Evolutionary conservation across 2,888 invertebrate species (phyloP), one percentile per base, ranked within the genome.

Genomic region (Trachelus iudaicus): DNA sequence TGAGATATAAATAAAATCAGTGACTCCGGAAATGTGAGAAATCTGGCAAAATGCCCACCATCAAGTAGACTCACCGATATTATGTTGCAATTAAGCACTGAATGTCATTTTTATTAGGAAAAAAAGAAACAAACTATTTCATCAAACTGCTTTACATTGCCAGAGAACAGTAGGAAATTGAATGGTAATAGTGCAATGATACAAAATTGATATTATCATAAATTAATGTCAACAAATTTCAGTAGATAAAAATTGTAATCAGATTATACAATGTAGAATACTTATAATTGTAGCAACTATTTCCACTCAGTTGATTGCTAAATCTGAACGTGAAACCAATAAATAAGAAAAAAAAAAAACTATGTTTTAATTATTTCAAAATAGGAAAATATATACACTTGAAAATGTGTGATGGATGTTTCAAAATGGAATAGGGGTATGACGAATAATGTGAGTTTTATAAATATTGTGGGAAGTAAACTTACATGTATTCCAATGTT

Each of bases 401-500:
- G 2, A 56, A 9, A 23, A 56, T 9, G 23, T 23, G 23, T 23
- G 23, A 9, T 56, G 56, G 0, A 23, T 23, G 23, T 56, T 56
- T 56, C 2, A 23, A 56, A 56, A 56, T 23, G 23, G 1, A 56
- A 15, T 56, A 56, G 9, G 23, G 9, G 9, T 23, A 23, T 9
- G 23, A 56, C 2, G 2, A 23, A 23, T 23, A 56, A 56, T 56
- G 23, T 2, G 9, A 56, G 23, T 56, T 23, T 23, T 4, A 23
- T 2, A 9, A 56, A 56, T 23, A 56, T 23, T 23, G 23, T 15
- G 15, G 1, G 15, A 40, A 40, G 4, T 6, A 40, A 40, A 87
- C 92, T 93, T 89, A 98, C 98, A 92, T 96, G 95, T 86, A 98
- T 96, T 74, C 97, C 97, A 89, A 98, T 96, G 77, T 94, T 94